These are phyloP conservation scores for Peromyscus attwateri DNA, from an alignment of 2,797 vertebrate species.

Conservation along the genomic window DNA sequence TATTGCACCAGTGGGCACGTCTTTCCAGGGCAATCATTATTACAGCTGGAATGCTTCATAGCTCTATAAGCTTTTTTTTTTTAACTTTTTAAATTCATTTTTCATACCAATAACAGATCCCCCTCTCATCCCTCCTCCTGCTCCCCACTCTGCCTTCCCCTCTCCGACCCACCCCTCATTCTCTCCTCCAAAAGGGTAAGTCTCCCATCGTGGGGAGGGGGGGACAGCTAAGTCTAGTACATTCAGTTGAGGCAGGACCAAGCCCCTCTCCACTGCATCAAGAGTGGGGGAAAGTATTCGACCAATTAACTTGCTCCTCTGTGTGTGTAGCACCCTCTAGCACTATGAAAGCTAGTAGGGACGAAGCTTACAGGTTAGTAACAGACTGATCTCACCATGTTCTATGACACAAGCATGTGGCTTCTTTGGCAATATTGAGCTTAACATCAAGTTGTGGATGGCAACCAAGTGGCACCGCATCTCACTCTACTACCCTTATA, in stretches of 20 bases:
- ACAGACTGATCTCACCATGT: too few relatives aligned
- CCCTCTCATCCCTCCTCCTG: too few relatives aligned
- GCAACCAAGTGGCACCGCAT: background rate
- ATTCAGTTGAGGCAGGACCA: too few relatives aligned
- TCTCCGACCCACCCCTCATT: too few relatives aligned
- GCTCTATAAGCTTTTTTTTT: background rate
- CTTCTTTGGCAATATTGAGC: background rate
- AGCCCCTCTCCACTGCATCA: too few relatives aligned
- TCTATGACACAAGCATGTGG: background rate
- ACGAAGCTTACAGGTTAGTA: background rate
- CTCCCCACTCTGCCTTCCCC: too few relatives aligned
- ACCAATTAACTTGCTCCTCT: background rate
- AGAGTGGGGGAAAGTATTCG: too few relatives aligned
- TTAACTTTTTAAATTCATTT: too few relatives aligned
- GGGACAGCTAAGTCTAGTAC: too few relatives aligned
- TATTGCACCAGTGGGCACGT: background rate
- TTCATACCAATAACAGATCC: too few relatives aligned
- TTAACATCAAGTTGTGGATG: background rate
- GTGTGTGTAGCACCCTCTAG: background rate
- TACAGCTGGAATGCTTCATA: background rate
- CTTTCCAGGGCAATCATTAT: background rate
- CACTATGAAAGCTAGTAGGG: background rate
- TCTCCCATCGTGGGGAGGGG: too few relatives aligned
- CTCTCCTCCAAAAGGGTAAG: too few relatives aligned
- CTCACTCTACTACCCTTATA: background rate